These are phyloP conservation scores for Capricornis sumatraensis DNA, from an alignment of 2,113 vertebrate genomes.

Conservation along the genomic window DNA sequence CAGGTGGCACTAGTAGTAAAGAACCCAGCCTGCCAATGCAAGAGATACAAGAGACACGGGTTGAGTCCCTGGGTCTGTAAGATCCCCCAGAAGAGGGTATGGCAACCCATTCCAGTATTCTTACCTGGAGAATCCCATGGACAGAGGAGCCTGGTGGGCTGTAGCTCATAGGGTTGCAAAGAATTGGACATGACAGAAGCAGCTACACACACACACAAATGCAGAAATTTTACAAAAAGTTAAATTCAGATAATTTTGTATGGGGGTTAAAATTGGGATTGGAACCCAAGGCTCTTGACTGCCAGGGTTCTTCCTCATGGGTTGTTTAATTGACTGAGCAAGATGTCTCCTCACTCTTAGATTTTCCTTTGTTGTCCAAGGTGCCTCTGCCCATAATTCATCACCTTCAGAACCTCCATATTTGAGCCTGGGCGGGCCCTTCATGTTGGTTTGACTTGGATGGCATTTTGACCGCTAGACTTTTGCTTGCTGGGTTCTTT, in stretches of 20 bases:
- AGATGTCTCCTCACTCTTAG: not conserved
- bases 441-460: not conserved
- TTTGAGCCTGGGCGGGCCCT: not conserved
- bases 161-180: not conserved
- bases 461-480: not conserved
- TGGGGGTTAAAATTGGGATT: not conserved
- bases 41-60: not conserved
- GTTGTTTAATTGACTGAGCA: not conserved
- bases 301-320: not conserved
- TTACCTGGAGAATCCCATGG: not conserved
- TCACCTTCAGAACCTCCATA: not conserved
- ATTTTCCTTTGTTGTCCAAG: not conserved
- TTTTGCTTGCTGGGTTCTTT: not conserved
- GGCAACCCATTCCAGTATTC: not conserved
- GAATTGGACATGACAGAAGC: not conserved
- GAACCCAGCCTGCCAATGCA: not conserved
- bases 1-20: not conserved
- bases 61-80: not conserved
- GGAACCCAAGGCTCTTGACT: not conserved
- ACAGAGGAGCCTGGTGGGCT: not conserved
- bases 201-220: not conserved
- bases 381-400: not conserved
- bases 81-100: not conserved
- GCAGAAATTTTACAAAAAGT: not conserved
- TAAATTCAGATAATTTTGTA: slow-evolving; percentile 10